A percentile compares a stretch with the other conserved stretches of the same genome.
phyloP scores from a whole-genome alignment of 2,797 vertebrate species.

The Neosilurus mollespiculum region DNA sequence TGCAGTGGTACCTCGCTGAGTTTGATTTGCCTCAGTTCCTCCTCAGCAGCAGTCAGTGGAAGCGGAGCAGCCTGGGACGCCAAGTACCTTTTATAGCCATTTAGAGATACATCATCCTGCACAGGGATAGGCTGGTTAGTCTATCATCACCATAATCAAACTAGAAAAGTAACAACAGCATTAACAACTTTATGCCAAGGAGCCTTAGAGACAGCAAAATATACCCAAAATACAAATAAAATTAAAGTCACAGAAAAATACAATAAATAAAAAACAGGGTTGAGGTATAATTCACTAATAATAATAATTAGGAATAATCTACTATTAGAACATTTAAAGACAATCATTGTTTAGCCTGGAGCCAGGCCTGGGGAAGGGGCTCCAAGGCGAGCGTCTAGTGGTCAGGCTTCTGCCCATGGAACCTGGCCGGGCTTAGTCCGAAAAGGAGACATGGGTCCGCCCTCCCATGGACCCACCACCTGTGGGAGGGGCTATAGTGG shows the following conservation, averaged over 20 bases:
- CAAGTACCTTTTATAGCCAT: slow-evolving; percentile 82
- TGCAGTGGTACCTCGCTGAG: slow-evolving; percentile 77
- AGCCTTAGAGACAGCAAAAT: not conserved
- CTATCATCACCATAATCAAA: not conserved
- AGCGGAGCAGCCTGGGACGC: slow-evolving; percentile 78
- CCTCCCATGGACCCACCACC: too few species aligned
- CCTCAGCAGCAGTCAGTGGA: slow-evolving; percentile 84
- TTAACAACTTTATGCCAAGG: not conserved
- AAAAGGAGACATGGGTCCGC: too few species aligned
- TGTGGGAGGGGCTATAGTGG: too few species aligned
- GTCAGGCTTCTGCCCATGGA: too few species aligned
- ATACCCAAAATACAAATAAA: not conserved
- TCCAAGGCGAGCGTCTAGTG: too few species aligned
- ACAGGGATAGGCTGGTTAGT: slow-evolving; percentile 39
- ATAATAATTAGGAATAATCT: not conserved
- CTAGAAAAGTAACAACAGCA: not conserved
- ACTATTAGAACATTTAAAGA: not conserved
- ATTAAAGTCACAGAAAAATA: not conserved
- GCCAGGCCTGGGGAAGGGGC: too few species aligned
- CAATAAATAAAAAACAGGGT: not conserved
- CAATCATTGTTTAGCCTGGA: not conserved
- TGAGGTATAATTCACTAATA: not conserved
- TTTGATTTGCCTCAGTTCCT: slow-evolving; percentile 85
- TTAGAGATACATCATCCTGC: slow-evolving; percentile 84
- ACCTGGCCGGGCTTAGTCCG: too few species aligned